These are phyloP conservation scores for Edolisoma coerulescens DNA, from an alignment of 2,113 vertebrate species.

Conservation along the genomic window DNA sequence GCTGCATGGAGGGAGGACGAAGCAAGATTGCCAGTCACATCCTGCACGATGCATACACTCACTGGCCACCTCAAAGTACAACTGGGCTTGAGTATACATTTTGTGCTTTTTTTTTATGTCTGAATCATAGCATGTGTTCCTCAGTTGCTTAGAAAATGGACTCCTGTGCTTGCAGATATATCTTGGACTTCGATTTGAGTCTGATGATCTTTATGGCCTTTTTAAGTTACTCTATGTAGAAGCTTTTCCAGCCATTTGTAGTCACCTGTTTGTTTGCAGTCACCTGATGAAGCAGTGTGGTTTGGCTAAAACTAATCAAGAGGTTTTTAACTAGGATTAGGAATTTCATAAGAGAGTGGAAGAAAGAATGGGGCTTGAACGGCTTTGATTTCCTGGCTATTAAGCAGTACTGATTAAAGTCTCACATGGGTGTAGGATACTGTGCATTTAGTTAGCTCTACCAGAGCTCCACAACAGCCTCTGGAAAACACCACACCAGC, in stretches of 20 bases:
- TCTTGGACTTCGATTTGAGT: not conserved
- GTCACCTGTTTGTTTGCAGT: too few species aligned
- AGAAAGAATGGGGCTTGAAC: not conserved
- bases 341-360: not conserved
- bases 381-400: conserved; percentile 15
- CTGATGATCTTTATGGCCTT: not conserved
- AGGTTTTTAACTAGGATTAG: not conserved
- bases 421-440: not conserved
- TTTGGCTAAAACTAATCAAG: not conserved
- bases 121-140: not conserved
- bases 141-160: not conserved
- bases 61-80: not conserved
- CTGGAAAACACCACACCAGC: not conserved
- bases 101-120: not conserved
- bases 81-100: not conserved
- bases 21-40: not conserved
- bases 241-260: not conserved
- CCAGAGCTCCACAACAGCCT: not conserved
- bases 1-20: not conserved
- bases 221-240: not conserved
- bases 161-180: not conserved
- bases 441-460: not conserved
- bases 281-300: not conserved
- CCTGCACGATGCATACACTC: not conserved
- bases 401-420: conserved; percentile 12